Conservation (phyloP, 2,113 vertebrate genomes). For the cat (Felis catus) region F.catus_Fca126_mat1.0 CM031423.1:37422001-37422500, state of each 20-base stretch:
- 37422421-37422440: constrained; percentile 64
- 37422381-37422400: constrained; percentile 69
- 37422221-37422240: not conserved
- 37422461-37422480: constrained; percentile 38
- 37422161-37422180: not conserved
- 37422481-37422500: not conserved
- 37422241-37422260: constrained; percentile 23
- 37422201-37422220: not conserved
- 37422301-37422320: not conserved
- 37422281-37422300: not conserved
- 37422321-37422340: constrained; percentile 43
- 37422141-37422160: constrained; percentile 20
- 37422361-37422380: constrained; percentile 66
- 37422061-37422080: constrained; percentile 42
- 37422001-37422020: constrained; percentile 74
- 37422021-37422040: constrained; percentile 65
- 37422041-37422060: constrained; percentile 35
- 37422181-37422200: constrained; percentile 9
- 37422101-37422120: not conserved
- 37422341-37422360: constrained; percentile 60
- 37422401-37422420: constrained; percentile 70
- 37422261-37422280: not conserved
- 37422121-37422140: not conserved
- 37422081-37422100: not conserved
- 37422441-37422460: constrained; percentile 37